Base-by-base conservation (phyloP, 2,113 vertebrate genomes). In the Pheucticus melanocephalus region DNA sequence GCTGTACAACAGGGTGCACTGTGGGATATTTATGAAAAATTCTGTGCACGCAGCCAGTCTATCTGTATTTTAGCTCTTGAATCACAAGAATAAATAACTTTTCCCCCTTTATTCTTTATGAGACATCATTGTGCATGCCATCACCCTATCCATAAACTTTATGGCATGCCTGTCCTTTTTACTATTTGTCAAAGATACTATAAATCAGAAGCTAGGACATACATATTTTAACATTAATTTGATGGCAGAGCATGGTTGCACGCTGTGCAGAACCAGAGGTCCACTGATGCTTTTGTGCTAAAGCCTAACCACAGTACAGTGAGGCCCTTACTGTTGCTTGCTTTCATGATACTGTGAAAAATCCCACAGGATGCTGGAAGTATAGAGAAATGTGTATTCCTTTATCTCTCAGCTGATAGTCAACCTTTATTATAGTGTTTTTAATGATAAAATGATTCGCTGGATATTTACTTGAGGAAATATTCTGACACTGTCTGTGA, bases 1-100 rank as follows among this genome's bases (percentile, higher is more conserved):
- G 97, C 95, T 92, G 90, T 97, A 97, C 97, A 94, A 86, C 97
- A 83, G 97, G 91, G 97, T 78, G 92, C 98, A 60, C 97, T 86
- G 94, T 97, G 97, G 98, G 98, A 95, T 88, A 97, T 94, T 97
- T 94, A 96, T 97, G 97, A 96, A 91, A 91, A 92, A 97, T 97
- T 96, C 98, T 90, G 93, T 92, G 91, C 97, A 95, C 93, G 66
- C 94, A 96, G 94, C 66, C 96, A 91, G 92, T 61, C 97, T 94
- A 71, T 96, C 97, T 97, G 96, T 80, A 78, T 95, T 91, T 95
- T 76, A 84, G 95, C 94, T 97, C 95, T 83, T 37, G 90, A 95
- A 94, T 94, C 82, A 65, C 33, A 65, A 91, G 95, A 94, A 97
- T 90, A 93, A 96, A 97, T 95, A 97, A 91, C 92, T 86, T 88